Evolutionary conservation across 2,797 vertebrate species (phyloP).

Genomic region (Zalophus californianus): DNA sequence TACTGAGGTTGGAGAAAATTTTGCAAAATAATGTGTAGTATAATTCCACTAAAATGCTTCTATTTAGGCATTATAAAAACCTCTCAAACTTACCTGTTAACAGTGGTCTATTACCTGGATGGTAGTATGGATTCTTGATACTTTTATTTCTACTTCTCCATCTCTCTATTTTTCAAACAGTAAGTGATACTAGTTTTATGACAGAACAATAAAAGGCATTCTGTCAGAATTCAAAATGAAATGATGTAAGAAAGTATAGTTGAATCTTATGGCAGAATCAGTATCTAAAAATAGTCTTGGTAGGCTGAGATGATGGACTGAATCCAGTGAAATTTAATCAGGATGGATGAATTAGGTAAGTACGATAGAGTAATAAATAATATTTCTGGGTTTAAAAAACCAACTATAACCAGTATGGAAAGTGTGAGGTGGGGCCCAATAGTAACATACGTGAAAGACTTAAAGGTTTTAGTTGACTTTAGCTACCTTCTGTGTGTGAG

Average conservation of each 20-base stretch:
- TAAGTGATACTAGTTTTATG: not conserved
- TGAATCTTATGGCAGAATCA: constrained; percentile 48
- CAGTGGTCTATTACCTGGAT: not conserved
- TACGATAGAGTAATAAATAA: not conserved
- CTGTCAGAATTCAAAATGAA: not conserved
- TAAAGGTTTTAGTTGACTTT: not conserved
- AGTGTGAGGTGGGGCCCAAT: not conserved
- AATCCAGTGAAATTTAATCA: constrained; percentile 40
- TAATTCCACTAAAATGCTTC: not conserved
- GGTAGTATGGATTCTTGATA: not conserved
- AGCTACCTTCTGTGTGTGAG: not conserved
- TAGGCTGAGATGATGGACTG: not conserved
- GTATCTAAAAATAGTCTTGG: constrained; percentile 59
- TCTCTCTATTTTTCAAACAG: not conserved
- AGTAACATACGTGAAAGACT: not conserved
- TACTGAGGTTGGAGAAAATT: constrained; percentile 27
- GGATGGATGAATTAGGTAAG: not conserved
- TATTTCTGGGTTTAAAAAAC: constrained; percentile 13
- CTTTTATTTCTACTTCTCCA: constrained; percentile 31
- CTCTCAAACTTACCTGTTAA: not conserved
- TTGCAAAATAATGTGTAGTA: not conserved
- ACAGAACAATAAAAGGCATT: not conserved
- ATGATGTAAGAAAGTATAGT: constrained; percentile 46
- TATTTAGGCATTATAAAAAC: not conserved
- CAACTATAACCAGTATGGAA: not conserved